These are phyloP conservation scores for Lepilemur ruficaudatus DNA, from an alignment of 2,797 vertebrate genomes.

Conservation along the genomic window DNA sequence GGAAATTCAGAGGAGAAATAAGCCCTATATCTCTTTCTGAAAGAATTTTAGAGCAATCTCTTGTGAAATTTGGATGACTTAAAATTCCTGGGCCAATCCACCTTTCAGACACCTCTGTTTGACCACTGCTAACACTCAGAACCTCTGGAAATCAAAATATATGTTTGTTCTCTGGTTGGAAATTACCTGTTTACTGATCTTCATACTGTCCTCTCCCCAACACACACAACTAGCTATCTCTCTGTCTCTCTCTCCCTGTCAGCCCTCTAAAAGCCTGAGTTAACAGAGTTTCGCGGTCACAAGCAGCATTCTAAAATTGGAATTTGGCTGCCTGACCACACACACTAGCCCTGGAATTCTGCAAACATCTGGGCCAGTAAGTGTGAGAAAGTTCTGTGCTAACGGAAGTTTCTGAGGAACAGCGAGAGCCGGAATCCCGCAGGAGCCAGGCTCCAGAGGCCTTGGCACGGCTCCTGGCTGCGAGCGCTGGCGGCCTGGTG, in stretches of 20 bases:
- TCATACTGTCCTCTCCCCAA: too few relatives aligned
- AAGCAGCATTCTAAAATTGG: conserved; percentile 60
- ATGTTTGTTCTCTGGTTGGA: not conserved
- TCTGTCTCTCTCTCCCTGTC: not conserved
- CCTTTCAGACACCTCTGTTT: not conserved
- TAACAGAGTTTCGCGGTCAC: conserved; percentile 51
- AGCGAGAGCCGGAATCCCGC: conserved; percentile 34
- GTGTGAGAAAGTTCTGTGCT: conserved; percentile 49
- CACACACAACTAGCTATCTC: not conserved
- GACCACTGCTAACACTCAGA: not conserved
- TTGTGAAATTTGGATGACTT: not conserved
- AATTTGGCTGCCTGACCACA: conserved; percentile 63
- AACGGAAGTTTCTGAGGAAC: conserved; percentile 53
- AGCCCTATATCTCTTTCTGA: not conserved
- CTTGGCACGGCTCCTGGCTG: fast-evolving
- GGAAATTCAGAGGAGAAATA: conserved; percentile 12
- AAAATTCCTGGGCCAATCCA: not conserved
- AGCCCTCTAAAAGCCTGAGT: conserved; percentile 46
- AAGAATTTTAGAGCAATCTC: not conserved
- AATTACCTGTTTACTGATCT: not conserved
- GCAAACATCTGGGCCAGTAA: conserved; percentile 42
- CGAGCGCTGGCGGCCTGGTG: not conserved
- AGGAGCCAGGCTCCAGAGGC: not conserved
- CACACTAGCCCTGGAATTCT: conserved; percentile 17
- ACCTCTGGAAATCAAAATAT: not conserved